A percentile compares a stretch with the other conserved stretches of the same genome.
Conservation (phyloP, 1,140 invertebrate genomes). For the Oreohelix idahoensis region DNA sequence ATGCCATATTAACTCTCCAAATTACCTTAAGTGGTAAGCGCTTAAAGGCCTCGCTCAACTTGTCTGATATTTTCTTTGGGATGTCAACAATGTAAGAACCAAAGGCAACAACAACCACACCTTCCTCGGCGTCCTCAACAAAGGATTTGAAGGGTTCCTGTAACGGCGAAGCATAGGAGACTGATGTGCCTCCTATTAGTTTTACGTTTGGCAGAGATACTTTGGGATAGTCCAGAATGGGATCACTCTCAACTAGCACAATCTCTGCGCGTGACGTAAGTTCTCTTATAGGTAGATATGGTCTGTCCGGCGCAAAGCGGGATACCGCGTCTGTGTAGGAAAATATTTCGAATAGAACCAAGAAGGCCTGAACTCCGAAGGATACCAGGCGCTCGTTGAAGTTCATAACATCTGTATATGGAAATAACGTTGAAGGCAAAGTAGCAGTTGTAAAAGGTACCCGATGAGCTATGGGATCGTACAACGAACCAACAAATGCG, state of each 20-base stretch:
- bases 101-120: constrained; percentile 51
- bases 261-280: constrained; percentile 32
- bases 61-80: constrained; percentile 29
- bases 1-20: constrained; percentile 31
- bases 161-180: constrained; percentile 34
- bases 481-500: constrained; percentile 32
- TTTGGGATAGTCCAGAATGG: constrained; percentile 48
- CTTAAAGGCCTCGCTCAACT: constrained; percentile 35
- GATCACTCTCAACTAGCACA: constrained; percentile 48
- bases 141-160: constrained; percentile 34
- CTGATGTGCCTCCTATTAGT: constrained; percentile 49
- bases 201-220: constrained; percentile 51
- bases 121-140: constrained; percentile 27
- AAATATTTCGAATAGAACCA: background rate
- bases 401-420: constrained; percentile 31
- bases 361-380: background rate
- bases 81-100: constrained; percentile 42
- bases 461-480: background rate
- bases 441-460: constrained; percentile 29
- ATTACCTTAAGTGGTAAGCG: constrained; percentile 24
- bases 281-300: constrained; percentile 13
- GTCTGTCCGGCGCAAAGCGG: constrained; percentile 30
- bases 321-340: background rate
- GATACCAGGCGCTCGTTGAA: constrained; percentile 24
- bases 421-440: constrained; percentile 15